Conservation (phyloP, 1,140 invertebrate species). For the Diabrotica virgifera region DNA sequence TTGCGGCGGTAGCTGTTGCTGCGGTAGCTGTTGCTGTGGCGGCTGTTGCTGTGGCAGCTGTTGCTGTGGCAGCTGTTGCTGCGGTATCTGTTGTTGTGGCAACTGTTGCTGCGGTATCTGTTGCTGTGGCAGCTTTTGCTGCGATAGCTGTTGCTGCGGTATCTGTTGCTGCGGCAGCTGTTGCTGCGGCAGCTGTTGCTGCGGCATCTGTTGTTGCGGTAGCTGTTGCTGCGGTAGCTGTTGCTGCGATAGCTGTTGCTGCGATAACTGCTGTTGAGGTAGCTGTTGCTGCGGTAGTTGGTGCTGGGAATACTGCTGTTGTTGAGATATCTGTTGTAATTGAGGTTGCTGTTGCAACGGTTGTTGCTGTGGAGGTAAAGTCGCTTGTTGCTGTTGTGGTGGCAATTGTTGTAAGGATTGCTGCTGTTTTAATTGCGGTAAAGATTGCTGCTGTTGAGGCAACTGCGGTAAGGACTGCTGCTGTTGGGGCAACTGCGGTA, state of each 20-base stretch:
- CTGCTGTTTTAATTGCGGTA: neutral
- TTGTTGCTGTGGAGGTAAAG: neutral
- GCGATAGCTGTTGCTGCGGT: slow-evolving; percentile 8
- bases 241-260: neutral
- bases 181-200: slow-evolving; percentile 11
- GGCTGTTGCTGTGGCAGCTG: slow-evolving; percentile 18
- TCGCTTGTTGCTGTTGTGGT: neutral
- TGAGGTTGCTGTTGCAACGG: neutral
- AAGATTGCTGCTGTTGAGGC: slow-evolving; percentile 5
- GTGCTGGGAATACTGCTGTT: neutral
- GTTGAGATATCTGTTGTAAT: slow-evolving; percentile 1
- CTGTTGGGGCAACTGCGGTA: neutral
- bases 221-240: neutral
- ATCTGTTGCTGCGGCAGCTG: slow-evolving; percentile 16
- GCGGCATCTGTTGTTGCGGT: neutral
- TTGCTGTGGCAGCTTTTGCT: neutral
- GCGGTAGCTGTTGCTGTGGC: slow-evolving; percentile 7
- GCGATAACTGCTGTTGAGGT: neutral
- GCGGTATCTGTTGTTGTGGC: neutral
- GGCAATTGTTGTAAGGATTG: neutral
- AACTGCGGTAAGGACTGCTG: slow-evolving; percentile 1
- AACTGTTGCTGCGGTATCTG: neutral
- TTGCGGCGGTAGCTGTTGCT: neutral
- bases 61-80: neutral
- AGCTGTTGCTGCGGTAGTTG: slow-evolving; percentile 8